phyloP scores from a whole-genome alignment of 2,797 vertebrate species.

The Etheostoma perlongum region DNA sequence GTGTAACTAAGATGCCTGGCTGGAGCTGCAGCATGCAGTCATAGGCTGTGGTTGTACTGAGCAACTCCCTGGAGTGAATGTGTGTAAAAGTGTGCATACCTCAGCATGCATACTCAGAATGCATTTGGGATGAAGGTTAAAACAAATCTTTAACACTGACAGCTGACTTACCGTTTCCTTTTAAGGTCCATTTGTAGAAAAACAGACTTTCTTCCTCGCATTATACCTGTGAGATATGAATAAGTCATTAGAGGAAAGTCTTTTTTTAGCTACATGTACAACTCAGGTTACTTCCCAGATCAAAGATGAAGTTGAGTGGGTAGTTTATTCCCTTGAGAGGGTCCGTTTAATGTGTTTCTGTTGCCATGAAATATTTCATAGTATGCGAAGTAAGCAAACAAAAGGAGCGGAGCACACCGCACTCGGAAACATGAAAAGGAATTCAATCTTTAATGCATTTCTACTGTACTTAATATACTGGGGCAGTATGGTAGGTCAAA shows the following conservation, averaged over 20 bases:
- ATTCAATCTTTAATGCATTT: constrained; percentile 17
- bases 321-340: neutral
- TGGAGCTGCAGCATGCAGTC: constrained; percentile 35
- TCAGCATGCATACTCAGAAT: constrained; percentile 21
- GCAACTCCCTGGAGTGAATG: constrained; percentile 45
- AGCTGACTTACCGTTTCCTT: constrained; percentile 55
- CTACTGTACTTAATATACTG: neutral
- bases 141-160: constrained; percentile 29
- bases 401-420: neutral
- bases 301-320: constrained; percentile 5
- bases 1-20: constrained; percentile 50
- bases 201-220: constrained; percentile 25
- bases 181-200: constrained; percentile 69
- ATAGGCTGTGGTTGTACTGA: constrained; percentile 3
- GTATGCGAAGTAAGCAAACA: constrained; percentile 21
- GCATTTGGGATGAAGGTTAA: constrained; percentile 34
- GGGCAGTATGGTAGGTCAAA: neutral
- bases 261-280: constrained; percentile 52
- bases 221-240: constrained; percentile 69
- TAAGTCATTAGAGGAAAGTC: constrained; percentile 58
- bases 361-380: constrained; percentile 10
- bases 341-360: constrained; percentile 35
- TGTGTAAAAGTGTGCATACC: constrained; percentile 32
- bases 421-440: neutral
- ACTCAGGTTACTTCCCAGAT: constrained; percentile 20